Evolutionary conservation across 2,113 vertebrate species (phyloP).

Genomic region (Zootoca vivipara): DNA sequence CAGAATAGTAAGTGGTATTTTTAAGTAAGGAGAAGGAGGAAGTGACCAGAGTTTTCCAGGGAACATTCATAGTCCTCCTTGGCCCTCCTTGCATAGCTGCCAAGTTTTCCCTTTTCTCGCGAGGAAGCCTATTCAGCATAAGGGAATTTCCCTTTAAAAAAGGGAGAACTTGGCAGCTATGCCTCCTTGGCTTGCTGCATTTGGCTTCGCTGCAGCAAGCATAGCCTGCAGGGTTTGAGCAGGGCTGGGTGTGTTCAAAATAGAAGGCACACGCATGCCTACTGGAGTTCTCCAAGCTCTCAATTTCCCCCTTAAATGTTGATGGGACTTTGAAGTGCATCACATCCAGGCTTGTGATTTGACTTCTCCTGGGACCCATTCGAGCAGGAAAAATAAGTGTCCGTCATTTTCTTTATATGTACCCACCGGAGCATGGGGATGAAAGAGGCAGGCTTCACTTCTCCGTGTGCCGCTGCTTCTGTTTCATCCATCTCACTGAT

Average conservation of each 20-base stretch:
- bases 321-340: background rate
- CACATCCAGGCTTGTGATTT: background rate
- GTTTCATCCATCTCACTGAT: constrained; percentile 1
- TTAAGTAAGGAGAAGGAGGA: background rate
- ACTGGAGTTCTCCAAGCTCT: background rate
- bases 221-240: background rate
- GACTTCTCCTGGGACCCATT: background rate
- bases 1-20: background rate
- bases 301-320: background rate
- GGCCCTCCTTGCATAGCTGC: too few species aligned
- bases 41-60: background rate
- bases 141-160: too few species aligned
- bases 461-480: background rate
- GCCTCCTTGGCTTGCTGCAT: background rate
- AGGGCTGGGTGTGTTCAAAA: background rate
- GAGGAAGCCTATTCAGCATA: too few species aligned
- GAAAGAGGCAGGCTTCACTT: background rate
- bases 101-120: too few species aligned
- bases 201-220: background rate
- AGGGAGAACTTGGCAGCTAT: too few species aligned
- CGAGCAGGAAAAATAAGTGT: background rate
- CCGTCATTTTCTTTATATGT: background rate
- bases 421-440: background rate
- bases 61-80: background rate
- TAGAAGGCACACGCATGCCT: background rate